These are phyloP conservation scores for Muscina levida DNA, from an alignment of 2,888 invertebrate genomes.

Conservation along the genomic window DNA sequence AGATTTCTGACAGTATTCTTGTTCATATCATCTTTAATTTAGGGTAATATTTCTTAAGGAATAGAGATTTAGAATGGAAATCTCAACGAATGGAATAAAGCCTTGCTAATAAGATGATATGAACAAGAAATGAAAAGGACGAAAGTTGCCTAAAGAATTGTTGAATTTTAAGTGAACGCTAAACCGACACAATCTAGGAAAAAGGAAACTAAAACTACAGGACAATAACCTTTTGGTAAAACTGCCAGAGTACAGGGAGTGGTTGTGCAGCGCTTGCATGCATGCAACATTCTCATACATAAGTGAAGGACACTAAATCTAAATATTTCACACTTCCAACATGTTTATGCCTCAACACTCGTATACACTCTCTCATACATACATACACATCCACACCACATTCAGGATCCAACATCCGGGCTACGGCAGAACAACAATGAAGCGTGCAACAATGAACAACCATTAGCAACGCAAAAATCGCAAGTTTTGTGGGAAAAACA, in stretches of 20 bases:
- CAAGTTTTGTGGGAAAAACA: conserved; percentile 30
- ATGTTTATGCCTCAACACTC: conserved; percentile 25
- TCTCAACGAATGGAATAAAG: too few species aligned
- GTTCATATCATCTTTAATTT: too few species aligned
- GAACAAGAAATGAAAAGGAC: too few species aligned
- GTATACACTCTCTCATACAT: conserved; percentile 1
- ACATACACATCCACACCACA: neutral
- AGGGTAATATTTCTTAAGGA: too few species aligned
- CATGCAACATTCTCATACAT: neutral
- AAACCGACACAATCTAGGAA: conserved; percentile 18
- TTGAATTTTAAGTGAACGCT: too few species aligned
- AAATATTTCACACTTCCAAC: conserved; percentile 54
- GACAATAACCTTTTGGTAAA: conserved; percentile 26
- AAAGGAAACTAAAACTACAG: conserved; percentile 13
- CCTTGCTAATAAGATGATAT: too few species aligned
- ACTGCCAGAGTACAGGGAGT: neutral
- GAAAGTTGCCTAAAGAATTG: too few species aligned
- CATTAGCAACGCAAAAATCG: conserved; percentile 1
- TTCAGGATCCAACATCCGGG: conserved; percentile 10
- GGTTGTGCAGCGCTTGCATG: neutral
- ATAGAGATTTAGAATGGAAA: too few species aligned
- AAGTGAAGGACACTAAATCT: conserved; percentile 28
- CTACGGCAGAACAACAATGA: neutral
- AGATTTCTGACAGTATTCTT: too few species aligned
- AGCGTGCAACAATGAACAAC: conserved; percentile 11